Evolutionary conservation across 2,797 vertebrate genomes (phyloP).

Genomic region (Hyperoplus immaculatus): DNA sequence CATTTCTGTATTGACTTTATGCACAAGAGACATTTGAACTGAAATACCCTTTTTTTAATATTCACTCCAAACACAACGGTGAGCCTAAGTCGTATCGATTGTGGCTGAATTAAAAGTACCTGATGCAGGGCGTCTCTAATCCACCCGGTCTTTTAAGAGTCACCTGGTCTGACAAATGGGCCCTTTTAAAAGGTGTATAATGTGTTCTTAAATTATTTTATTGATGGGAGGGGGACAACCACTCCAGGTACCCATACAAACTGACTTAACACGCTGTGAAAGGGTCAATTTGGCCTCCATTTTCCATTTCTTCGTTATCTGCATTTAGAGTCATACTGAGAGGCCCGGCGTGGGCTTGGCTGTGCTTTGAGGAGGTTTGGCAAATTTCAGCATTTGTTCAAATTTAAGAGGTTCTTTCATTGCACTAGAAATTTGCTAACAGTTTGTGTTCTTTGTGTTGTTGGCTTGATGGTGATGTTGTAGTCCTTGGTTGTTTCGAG

Average conservation of each 20-base stretch:
- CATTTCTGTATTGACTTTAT: conserved; percentile 76
- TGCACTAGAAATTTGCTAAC: conserved; percentile 86
- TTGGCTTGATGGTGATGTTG: conserved; percentile 8
- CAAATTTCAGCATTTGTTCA: conserved; percentile 88
- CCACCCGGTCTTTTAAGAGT: conserved; percentile 97
- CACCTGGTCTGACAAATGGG: conserved; percentile 99
- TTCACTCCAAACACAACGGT: conserved; percentile 82
- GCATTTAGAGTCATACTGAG: conserved; percentile 91
- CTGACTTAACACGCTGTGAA: conserved; percentile 93
- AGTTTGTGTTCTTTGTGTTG: conserved; percentile 65
- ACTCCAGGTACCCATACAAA: conserved; percentile 96
- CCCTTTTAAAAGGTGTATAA: conserved; percentile 97
- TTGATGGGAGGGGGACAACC: conserved; percentile 95
- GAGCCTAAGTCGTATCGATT: conserved; percentile 86
- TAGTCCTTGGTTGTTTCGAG: conserved; percentile 17
- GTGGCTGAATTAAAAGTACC: conserved; percentile 91
- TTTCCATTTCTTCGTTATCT: conserved; percentile 95
- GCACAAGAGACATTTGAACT: conserved; percentile 80
- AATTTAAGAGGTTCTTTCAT: conserved; percentile 84
- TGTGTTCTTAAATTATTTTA: conserved; percentile 99
- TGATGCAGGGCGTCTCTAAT: conserved; percentile 89
- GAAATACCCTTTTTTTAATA: conserved; percentile 84
- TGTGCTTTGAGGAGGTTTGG: conserved; percentile 85
- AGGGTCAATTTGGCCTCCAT: conserved; percentile 99
- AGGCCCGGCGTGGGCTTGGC: conserved; percentile 80